These are phyloP conservation scores for Adoxophyes honmai DNA, from an alignment of 1,140 invertebrate species.

Conservation along the genomic window DNA sequence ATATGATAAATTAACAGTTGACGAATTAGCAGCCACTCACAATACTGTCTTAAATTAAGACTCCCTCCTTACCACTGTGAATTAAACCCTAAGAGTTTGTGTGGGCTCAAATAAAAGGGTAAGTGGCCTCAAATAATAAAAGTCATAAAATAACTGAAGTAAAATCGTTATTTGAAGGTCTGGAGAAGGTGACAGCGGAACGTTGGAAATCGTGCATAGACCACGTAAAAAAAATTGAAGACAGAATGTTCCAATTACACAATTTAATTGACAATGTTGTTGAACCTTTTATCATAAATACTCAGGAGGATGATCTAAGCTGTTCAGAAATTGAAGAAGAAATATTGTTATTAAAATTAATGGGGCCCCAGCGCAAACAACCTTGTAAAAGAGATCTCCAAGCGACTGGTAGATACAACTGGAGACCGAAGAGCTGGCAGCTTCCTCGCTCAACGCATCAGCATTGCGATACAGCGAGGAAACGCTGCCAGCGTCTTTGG, in stretches of 20 bases:
- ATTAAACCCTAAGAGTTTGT: neutral
- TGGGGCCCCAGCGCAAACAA: too few relatives aligned
- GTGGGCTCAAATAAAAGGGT: neutral
- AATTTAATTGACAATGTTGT: neutral
- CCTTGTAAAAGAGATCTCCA: too few relatives aligned
- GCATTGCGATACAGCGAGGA: too few relatives aligned
- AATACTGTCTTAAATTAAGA: too few relatives aligned
- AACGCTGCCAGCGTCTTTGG: too few relatives aligned
- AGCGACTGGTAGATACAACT: too few relatives aligned
- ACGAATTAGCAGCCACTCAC: neutral
- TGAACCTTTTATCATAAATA: neutral
- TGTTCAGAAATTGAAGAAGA: neutral
- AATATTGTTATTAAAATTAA: too few relatives aligned
- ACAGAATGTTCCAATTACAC: neutral
- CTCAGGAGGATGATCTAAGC: neutral
- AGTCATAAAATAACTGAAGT: neutral
- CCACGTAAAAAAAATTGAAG: neutral
- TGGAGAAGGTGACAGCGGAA: neutral
- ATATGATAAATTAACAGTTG: neutral
- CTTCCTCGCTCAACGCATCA: too few relatives aligned
- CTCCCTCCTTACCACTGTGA: neutral
- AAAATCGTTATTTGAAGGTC: neutral
- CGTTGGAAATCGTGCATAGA: neutral
- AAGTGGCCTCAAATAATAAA: slow-evolving; percentile 5
- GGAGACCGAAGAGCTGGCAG: too few relatives aligned